A percentile compares a stretch with the other conserved stretches of the same genome.
Evolutionary conservation across 2,797 vertebrate species (phyloP).

Genomic region (Dendrocincla fuliginosa): DNA sequence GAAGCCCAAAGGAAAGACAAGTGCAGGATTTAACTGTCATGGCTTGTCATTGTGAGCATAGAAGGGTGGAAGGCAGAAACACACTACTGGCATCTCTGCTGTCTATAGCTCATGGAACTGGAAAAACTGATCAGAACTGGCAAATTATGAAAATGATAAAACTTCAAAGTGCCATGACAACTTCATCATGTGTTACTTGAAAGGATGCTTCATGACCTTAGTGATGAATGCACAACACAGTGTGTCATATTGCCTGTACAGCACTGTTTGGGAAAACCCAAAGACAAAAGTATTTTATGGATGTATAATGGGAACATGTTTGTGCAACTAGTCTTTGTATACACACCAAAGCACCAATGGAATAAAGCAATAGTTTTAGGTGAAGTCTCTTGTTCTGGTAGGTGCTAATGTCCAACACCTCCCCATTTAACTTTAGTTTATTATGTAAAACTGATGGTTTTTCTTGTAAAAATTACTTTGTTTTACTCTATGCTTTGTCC

Average conservation of each 20-base stretch:
- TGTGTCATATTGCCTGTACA: background rate
- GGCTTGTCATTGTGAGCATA: background rate
- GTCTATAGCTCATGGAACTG: background rate
- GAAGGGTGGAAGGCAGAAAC: background rate
- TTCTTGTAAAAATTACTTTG: background rate
- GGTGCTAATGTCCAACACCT: background rate
- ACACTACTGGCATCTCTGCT: background rate
- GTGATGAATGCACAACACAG: background rate
- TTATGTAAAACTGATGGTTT: background rate
- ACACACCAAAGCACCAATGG: background rate
- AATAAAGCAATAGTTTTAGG: background rate
- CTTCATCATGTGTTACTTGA: background rate
- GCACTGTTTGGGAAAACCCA: background rate
- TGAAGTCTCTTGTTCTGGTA: background rate
- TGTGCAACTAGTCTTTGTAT: background rate
- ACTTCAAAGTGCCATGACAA: background rate
- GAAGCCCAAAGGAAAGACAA: background rate
- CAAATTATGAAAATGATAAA: background rate
- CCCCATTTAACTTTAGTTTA: background rate
- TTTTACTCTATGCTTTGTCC: background rate
- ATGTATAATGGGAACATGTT: background rate
- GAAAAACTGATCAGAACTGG: background rate
- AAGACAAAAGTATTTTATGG: background rate
- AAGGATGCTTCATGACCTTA: background rate
- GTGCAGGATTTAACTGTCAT: background rate